Evolutionary conservation across 2,113 vertebrate genomes (phyloP), one percentile per base, ranked within the genome.

Genomic region (Microcebus tavaratra): DNA sequence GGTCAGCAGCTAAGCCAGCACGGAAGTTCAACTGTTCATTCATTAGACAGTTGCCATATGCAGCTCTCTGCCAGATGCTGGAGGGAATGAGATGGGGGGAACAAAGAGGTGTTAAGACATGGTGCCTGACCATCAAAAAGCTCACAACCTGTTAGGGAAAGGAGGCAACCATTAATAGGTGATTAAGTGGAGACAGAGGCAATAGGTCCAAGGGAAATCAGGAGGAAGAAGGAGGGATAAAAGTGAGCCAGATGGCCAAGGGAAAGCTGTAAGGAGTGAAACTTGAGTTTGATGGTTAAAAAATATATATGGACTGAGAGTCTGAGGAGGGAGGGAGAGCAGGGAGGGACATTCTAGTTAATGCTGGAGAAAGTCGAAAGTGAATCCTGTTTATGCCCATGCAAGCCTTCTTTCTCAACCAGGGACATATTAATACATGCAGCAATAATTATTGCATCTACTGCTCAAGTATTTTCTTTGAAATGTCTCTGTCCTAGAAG

Each of bases 41-140:
- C n/a, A 36, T 78, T 88, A 90, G 88, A 48, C 27, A 42, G 36
- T 34, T 42, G 31, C 57, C 14, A 14, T 39, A 18, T 14, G 42
- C 61, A 7, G 42, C 21, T 90, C 79, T 79, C 31, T 96, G 82
- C 29, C 87, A 86, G 63, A 82, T 10, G 39, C 86, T 75, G 36
- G 36, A 87, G 59, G 75, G 68, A 93, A 93, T 8, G 27, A 89
- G 61, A 85, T 75, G 18, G 91, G 63, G 79, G 11, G 23, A 50
- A 50, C 65, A 96, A 87, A 63, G 61, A 76, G n/a, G 29, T 92
- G 95, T 90, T 94, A 94, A 90, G 80, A 78, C 81, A 63, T 21
- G 7, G 88, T 45, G 53, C 81, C 68, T 92, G 55, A 57, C n/a
- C 29, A 8, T 67, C 29, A 70, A 70, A 92, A 94, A 82, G 80